A percentile compares a stretch with the other conserved stretches of the same genome.
Evolutionary conservation across 2,888 invertebrate genomes (phyloP).

Genomic region (Theretra japonica): DNA sequence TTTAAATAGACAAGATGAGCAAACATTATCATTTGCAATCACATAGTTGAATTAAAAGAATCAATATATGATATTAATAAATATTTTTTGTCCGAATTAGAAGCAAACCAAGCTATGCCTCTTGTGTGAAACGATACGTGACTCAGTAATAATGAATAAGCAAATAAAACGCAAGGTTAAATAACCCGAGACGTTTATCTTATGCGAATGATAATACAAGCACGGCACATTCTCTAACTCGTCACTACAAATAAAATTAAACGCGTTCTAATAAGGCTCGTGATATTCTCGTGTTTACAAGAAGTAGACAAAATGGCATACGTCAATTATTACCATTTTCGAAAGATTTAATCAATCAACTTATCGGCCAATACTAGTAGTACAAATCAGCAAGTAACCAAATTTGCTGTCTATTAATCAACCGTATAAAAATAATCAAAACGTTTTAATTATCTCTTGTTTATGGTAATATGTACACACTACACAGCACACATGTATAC

Average conservation of each 20-base stretch:
- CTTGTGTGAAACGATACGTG: constrained; percentile 5
- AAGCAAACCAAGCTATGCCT: not conserved
- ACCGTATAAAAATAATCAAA: too few relatives aligned
- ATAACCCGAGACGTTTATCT: not conserved
- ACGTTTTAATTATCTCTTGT: too few relatives aligned
- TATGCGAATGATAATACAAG: not conserved
- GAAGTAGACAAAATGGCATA: too few relatives aligned
- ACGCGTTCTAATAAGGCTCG: not conserved
- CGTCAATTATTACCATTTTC: too few relatives aligned
- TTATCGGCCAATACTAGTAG: too few relatives aligned
- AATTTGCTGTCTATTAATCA: too few relatives aligned
- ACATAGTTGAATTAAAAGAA: not conserved
- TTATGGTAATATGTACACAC: too few relatives aligned
- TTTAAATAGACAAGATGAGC: not conserved
- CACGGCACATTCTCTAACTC: not conserved
- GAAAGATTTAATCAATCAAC: too few relatives aligned
- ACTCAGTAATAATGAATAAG: constrained; percentile 33
- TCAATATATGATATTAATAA: not conserved
- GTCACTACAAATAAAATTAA: not conserved
- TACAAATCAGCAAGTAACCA: too few relatives aligned
- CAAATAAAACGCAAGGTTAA: constrained; percentile 26
- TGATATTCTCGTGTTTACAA: too few relatives aligned
- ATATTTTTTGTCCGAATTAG: not conserved
- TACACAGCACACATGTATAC: too few relatives aligned
- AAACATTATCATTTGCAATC: not conserved